These are phyloP conservation scores for Sphaerophoria rueppellii DNA, from an alignment of 2,888 invertebrate species.

Conservation along the genomic window DNA sequence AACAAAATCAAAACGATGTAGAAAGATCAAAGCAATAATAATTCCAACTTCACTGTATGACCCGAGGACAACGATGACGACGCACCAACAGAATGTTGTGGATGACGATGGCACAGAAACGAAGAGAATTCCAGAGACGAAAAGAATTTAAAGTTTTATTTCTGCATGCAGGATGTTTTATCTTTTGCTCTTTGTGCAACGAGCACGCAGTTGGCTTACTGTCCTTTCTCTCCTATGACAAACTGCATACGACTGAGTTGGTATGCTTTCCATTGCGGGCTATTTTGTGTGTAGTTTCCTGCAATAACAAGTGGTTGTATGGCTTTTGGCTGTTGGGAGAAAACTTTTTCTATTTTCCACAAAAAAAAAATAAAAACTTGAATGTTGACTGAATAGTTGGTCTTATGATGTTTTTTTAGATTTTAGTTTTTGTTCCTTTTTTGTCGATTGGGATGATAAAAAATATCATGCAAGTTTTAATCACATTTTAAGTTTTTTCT, in stretches of 20 bases:
- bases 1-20: too few species aligned
- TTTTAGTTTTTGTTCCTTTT: too few species aligned
- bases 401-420: background rate
- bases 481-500: constrained; percentile 36
- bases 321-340: constrained; percentile 22
- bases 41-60: background rate
- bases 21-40: background rate
- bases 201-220: background rate
- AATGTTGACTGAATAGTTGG: background rate
- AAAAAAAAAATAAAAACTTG: too few species aligned
- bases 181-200: constrained; percentile 1
- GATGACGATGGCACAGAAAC: constrained; percentile 6
- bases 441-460: background rate
- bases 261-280: constrained; percentile 21
- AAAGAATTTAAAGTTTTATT: constrained; percentile 15
- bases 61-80: background rate
- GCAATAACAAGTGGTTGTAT: constrained; percentile 44
- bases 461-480: constrained; percentile 29
- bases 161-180: constrained; percentile 26
- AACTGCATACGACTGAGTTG: constrained; percentile 10
- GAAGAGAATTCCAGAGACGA: constrained; percentile 18
- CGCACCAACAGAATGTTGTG: background rate
- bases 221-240: constrained; percentile 1
- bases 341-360: constrained; percentile 28
- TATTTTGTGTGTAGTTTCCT: constrained; percentile 31